Percentiles rank a stretch among this genome's conserved stretches.
phyloP scores from a whole-genome alignment of 2,888 invertebrate species.

The Pecten maximus region DNA sequence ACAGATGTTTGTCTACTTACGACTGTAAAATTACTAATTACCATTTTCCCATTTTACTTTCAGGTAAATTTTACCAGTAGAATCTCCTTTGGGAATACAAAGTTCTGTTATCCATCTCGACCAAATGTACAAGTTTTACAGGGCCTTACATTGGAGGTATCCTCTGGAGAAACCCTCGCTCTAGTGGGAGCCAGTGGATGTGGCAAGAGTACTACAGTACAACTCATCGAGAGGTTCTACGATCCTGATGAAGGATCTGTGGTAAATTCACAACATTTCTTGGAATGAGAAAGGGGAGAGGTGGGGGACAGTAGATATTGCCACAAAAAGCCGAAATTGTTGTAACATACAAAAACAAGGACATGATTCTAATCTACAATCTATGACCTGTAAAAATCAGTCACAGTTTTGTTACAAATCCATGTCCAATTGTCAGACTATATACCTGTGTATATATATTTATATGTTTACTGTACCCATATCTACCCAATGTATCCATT shows the following conservation, averaged over 20 bases:
- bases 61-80: conserved; percentile 61
- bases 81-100: conserved; percentile 62
- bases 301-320: neutral
- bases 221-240: conserved; percentile 78
- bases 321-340: neutral
- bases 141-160: conserved; percentile 75
- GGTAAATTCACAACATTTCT: conserved; percentile 56
- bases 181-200: conserved; percentile 76
- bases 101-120: conserved; percentile 72
- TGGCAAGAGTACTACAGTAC: conserved; percentile 76
- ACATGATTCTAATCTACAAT: too few species aligned
- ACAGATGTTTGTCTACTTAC: neutral
- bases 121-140: conserved; percentile 71
- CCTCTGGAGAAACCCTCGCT: conserved; percentile 78
- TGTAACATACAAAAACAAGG: neutral
- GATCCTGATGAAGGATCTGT: conserved; percentile 68
- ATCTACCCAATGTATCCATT: neutral
- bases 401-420: too few species aligned
- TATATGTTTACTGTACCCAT: neutral
- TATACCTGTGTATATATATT: too few species aligned
- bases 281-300: neutral
- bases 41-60: neutral
- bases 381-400: too few species aligned
- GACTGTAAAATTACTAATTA: neutral
- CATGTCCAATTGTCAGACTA: too few species aligned